Evolutionary conservation across 2,113 vertebrate genomes (phyloP), one percentile per base, ranked within the genome.

Genomic region (Malurus alboscapulatus): DNA sequence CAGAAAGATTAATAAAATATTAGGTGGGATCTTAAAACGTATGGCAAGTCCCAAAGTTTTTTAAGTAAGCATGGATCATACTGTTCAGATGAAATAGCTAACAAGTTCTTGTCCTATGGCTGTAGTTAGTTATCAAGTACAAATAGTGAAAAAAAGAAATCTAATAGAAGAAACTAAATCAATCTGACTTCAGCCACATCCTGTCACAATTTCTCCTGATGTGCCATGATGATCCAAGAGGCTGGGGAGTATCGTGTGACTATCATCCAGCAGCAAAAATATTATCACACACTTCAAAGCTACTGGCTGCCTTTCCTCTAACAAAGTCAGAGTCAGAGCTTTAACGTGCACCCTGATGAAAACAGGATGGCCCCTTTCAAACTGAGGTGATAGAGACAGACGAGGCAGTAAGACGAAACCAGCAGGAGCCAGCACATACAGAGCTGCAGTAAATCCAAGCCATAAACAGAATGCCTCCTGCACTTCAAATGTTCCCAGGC

Each of bases 1-100:
- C 62, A 95, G 78, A 93, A 97, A 93, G 54, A 91, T 86, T 86
- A 93, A 82, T 57, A 84, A 88, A 95, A 78, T 87, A 84, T 90
- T 89, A 93, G 58, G 21, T 85, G 72, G 29, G 32, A 92, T 89
- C 62, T 94, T 84, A 93, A 85, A 93, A 84, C 14, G 26, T 51
- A 65, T 13, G 42, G 48, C 34, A 65, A 87, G 45, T 53, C 79
- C 32, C 55, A 71, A 69, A 73, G 62, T 24, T 48, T 88, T 90
- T 29, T 47, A 94, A 89, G 51, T 14, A 74, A 93, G 57, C 15
- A 24, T 9, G 26, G 77, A 88, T 38, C 74, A 47, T 67, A 51
- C 51, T 40, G 84, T 63, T 87, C 74, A 18, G 47, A 59, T 79
- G 87, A 85, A 92, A 86, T 59, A 88, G 58, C 69, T 55, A 88